These are phyloP conservation scores for Sinella curviseta DNA, from an alignment of 1,140 invertebrate species.

Conservation along the genomic window DNA sequence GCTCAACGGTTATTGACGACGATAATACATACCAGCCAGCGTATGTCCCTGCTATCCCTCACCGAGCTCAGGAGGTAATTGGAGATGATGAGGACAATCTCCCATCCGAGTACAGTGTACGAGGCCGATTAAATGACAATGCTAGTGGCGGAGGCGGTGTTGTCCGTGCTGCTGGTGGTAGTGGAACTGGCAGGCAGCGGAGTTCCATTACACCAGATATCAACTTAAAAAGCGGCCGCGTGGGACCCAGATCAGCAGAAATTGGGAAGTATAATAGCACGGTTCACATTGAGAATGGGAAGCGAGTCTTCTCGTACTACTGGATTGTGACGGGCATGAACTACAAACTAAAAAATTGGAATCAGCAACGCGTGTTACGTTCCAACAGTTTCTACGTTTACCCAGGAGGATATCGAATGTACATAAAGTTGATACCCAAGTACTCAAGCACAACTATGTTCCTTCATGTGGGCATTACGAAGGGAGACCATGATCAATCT, in stretches of 20 bases:
- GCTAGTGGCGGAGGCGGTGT: background rate
- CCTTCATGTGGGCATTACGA: constrained; percentile 57
- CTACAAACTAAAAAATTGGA: constrained; percentile 56
- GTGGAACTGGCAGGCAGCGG: too few species aligned
- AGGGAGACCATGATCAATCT: constrained; percentile 52
- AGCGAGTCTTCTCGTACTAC: constrained; percentile 57
- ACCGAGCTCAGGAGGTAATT: constrained; percentile 35
- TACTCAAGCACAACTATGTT: constrained; percentile 55
- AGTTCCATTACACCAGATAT: background rate
- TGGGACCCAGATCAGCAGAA: constrained; percentile 46
- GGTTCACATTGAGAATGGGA: constrained; percentile 52
- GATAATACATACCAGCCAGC: constrained; percentile 1
- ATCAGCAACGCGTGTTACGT: constrained; percentile 53
- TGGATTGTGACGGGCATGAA: constrained; percentile 55
- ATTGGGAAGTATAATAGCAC: constrained; percentile 52
- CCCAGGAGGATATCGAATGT: constrained; percentile 55
- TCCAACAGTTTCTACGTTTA: constrained; percentile 57
- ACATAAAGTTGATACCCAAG: constrained; percentile 54
- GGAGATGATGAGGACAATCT: constrained; percentile 33
- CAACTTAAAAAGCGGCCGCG: constrained; percentile 26
- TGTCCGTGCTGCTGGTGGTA: too few species aligned
- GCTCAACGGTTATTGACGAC: constrained; percentile 32
- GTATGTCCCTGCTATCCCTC: constrained; percentile 30
- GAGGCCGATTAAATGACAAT: background rate
- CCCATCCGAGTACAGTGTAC: background rate